Percentiles rank a stretch among this genome's conserved stretches.
phyloP scores from a whole-genome alignment of 37 sponge, comb jelly and placozoan species.

The Ephydatia muelleri region DNA sequence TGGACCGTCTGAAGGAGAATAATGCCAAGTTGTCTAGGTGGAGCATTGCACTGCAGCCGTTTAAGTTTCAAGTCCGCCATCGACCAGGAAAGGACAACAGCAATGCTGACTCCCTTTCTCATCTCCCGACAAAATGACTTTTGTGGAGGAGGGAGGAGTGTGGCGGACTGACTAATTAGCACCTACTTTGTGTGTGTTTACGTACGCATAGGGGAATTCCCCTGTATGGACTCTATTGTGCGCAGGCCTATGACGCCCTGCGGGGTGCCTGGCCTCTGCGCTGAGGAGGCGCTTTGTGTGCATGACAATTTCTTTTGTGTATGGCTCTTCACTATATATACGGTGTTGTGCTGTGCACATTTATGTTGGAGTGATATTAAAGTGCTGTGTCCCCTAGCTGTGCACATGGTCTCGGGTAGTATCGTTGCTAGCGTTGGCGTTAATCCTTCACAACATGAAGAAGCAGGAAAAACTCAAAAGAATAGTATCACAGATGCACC shows the following conservation, averaged over 20 bases:
- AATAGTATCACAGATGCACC: too few relatives aligned
- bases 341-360: too few relatives aligned
- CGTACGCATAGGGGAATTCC: background rate
- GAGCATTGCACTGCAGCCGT: slow-evolving; percentile 38
- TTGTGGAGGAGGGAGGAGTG: background rate
- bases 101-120: slow-evolving; percentile 48
- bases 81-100: slow-evolving; percentile 5
- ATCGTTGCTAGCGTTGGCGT: too few relatives aligned
- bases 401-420: too few relatives aligned
- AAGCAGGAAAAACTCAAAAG: too few relatives aligned
- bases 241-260: background rate
- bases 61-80: slow-evolving; percentile 7
- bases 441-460: too few relatives aligned
- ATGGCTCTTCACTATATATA: too few relatives aligned
- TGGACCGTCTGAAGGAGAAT: slow-evolving; percentile 45
- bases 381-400: too few relatives aligned
- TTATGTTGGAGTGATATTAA: too few relatives aligned
- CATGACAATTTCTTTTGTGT: too few relatives aligned
- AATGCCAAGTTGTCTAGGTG: slow-evolving; percentile 33
- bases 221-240: background rate
- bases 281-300: too few relatives aligned
- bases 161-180: background rate
- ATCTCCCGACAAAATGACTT: slow-evolving; percentile 3
- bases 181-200: background rate
- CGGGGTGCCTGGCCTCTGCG: too few relatives aligned